phyloP scores from a whole-genome alignment of 53 echinoderm and acorn worm species.

The Glandiceps talaboti region DNA sequence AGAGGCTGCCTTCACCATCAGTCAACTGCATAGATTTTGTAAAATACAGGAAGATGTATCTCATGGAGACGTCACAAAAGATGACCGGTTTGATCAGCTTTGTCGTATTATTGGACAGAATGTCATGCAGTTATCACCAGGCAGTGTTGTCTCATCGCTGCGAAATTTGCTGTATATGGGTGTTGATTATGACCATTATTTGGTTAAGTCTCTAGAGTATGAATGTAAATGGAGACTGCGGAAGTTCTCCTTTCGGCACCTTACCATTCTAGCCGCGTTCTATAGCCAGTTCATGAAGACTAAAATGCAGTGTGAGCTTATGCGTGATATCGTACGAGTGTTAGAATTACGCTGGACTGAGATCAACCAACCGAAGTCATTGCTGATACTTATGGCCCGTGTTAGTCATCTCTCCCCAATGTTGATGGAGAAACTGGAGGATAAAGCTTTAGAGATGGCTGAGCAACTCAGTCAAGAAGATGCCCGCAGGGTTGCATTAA shows the following conservation, averaged over 20 bases:
- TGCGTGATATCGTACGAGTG: conserved; percentile 27
- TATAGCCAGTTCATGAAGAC: conserved; percentile 14
- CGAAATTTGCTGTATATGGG: conserved; percentile 30
- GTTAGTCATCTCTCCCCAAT: conserved; percentile 26
- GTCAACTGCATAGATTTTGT: conserved; percentile 17
- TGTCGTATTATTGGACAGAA: conserved; percentile 8
- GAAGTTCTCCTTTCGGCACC: conserved; percentile 24
- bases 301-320: conserved; percentile 12
- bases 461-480: conserved; percentile 28
- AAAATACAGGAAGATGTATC: conserved; percentile 1
- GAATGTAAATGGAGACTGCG: conserved; percentile 45
- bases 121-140: conserved; percentile 19
- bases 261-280: conserved; percentile 22
- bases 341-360: conserved; percentile 45
- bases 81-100: conserved; percentile 23
- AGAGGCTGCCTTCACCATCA: conserved; percentile 38
- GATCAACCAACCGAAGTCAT: conserved; percentile 25
- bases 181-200: conserved; percentile 7
- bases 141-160: conserved; percentile 31
- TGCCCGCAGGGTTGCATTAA: conserved; percentile 11
- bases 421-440: conserved; percentile 38
- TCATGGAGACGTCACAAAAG: conserved; percentile 2
- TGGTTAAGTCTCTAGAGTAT: conserved; percentile 18
- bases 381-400: conserved; percentile 26
- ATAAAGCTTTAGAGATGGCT: conserved; percentile 27